Conservation (phyloP, 2,888 invertebrate genomes). For the Ecliptopera silaceata region DNA sequence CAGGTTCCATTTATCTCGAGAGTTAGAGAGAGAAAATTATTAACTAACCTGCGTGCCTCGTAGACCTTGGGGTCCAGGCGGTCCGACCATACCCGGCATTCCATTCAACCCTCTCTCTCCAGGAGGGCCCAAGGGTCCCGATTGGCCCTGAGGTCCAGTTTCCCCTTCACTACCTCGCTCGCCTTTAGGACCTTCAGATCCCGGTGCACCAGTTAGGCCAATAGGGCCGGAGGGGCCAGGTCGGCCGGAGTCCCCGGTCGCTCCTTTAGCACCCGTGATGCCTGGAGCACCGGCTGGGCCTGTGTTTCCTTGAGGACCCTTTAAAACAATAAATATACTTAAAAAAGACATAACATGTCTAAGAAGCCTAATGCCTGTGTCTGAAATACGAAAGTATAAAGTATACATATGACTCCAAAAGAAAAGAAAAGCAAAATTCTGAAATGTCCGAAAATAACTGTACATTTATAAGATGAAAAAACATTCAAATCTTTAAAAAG, state of each 20-base stretch:
- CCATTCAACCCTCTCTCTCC: conserved; percentile 86
- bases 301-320: conserved; percentile 88
- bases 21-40: too few relatives aligned
- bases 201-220: conserved; percentile 88
- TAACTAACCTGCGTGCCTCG: conserved; percentile 83
- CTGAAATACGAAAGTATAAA: too few relatives aligned
- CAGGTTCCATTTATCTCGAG: too few relatives aligned
- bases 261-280: conserved; percentile 86
- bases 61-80: conserved; percentile 85
- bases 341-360: too few relatives aligned
- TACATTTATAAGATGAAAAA: too few relatives aligned
- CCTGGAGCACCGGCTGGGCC: conserved; percentile 88
- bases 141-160: conserved; percentile 86
- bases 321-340: conserved; percentile 44
- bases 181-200: conserved; percentile 89
- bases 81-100: conserved; percentile 85
- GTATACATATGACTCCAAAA: too few relatives aligned
- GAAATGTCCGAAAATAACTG: too few relatives aligned
- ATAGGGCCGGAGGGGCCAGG: conserved; percentile 86
- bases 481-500: too few relatives aligned
- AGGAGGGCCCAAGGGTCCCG: conserved; percentile 86
- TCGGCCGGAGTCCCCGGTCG: conserved; percentile 87
- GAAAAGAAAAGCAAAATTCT: too few relatives aligned
- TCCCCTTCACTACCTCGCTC: conserved; percentile 88
- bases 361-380: too few relatives aligned